phyloP scores from a whole-genome alignment of 2,113 vertebrate species.

The Maccullochella peelii region DNA sequence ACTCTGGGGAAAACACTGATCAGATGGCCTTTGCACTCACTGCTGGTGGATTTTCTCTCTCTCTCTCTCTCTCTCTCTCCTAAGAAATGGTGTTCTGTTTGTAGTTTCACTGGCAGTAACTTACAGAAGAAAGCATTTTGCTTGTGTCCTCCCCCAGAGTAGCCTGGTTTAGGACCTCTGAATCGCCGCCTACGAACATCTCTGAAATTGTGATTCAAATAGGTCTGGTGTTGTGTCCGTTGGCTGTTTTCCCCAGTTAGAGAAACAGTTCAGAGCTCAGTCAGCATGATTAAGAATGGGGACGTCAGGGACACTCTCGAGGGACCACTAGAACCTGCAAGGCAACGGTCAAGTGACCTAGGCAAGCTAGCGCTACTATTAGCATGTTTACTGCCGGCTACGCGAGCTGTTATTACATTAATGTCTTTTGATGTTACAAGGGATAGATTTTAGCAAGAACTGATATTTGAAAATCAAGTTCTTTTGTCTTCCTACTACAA shows the following conservation, averaged over 20 bases:
- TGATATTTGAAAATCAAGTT: too few species aligned
- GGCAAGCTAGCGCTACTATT: too few species aligned
- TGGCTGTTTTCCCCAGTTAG: background rate
- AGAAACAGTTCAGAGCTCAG: background rate
- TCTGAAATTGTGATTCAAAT: background rate
- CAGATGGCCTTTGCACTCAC: background rate
- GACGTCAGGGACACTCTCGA: too few species aligned
- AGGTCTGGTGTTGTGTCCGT: background rate
- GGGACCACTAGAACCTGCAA: background rate
- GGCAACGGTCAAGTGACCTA: too few species aligned
- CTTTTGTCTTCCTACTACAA: too few species aligned
- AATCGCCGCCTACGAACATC: background rate
- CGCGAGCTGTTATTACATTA: too few species aligned
- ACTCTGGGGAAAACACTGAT: background rate
- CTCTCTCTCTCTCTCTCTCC: too few species aligned
- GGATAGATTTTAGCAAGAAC: too few species aligned
- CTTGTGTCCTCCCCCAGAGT: background rate
- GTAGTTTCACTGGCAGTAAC: background rate
- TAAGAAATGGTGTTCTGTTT: too few species aligned
- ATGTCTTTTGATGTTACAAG: too few species aligned
- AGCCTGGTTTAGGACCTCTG: background rate
- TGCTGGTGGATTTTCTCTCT: background rate
- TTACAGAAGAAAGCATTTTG: background rate
- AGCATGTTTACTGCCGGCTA: too few species aligned
- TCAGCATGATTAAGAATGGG: background rate